Conservation (phyloP, 2,888 invertebrate genomes). For the Litoditis marina region DNA sequence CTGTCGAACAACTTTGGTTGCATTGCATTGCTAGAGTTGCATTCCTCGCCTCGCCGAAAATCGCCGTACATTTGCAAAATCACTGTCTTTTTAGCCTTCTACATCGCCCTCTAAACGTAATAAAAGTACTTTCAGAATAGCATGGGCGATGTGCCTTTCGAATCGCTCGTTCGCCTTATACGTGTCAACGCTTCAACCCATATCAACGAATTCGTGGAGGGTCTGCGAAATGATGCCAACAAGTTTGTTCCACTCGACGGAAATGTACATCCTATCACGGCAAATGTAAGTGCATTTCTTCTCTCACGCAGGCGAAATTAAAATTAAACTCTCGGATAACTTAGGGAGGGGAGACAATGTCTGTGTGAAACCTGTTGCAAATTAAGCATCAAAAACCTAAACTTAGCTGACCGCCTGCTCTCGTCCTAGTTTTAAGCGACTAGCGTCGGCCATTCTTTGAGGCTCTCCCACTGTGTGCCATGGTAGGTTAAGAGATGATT, state of each 20-base stretch:
- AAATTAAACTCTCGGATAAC: no score
- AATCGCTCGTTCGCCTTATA: slow-evolving; percentile 32
- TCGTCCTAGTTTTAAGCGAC: neutral
- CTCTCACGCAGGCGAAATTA: no score
- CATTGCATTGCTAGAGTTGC: no score
- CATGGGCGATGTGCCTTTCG: slow-evolving; percentile 31
- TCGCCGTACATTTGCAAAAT: no score
- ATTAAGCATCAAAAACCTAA: no score
- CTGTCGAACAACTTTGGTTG: neutral
- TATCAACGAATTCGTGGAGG: slow-evolving; percentile 34
- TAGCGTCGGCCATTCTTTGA: no score
- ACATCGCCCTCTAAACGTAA: neutral
- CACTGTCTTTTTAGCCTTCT: neutral
- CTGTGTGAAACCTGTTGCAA: no score
- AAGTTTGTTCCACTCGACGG: slow-evolving; percentile 87
- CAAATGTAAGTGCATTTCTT: slow-evolving; percentile 73
- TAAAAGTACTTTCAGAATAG: slow-evolving; percentile 30
- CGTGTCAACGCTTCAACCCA: slow-evolving; percentile 34
- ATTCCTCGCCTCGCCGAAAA: no score
- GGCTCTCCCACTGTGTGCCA: no score
- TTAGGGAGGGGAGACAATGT: no score
- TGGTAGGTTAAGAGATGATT: no score
- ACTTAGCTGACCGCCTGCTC: no score
- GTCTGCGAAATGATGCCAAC: slow-evolving; percentile 54
- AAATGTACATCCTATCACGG: slow-evolving; percentile 92